These are phyloP conservation scores for Sitophilus oryzae DNA, from an alignment of 1,140 invertebrate species.

Conservation along the genomic window DNA sequence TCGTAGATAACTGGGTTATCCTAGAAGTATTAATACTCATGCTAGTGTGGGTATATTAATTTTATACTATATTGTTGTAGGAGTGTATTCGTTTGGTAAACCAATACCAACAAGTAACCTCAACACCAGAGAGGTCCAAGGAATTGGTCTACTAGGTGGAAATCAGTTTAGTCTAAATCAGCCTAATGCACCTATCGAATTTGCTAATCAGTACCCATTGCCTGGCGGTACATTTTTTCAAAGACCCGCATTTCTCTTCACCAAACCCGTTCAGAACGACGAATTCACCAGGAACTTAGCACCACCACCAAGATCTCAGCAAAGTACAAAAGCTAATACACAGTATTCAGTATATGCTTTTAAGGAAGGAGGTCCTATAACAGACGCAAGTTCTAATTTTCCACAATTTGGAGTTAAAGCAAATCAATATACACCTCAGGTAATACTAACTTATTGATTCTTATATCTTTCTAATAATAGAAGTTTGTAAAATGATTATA, in stretches of 20 bases:
- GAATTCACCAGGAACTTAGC: conserved; percentile 37
- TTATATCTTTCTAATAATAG: background rate
- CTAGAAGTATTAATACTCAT: too few species aligned
- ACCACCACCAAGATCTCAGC: conserved; percentile 30
- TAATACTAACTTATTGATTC: background rate
- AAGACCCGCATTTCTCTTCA: conserved; percentile 18
- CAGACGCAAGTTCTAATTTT: conserved; percentile 12
- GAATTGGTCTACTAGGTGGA: conserved; percentile 23
- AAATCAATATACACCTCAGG: conserved; percentile 17
- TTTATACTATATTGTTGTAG: too few species aligned
- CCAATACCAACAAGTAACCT: conserved; percentile 15
- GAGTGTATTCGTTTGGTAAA: conserved; percentile 20
- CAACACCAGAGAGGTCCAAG: conserved; percentile 28
- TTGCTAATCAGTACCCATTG: conserved; percentile 30
- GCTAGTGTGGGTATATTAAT: too few species aligned
- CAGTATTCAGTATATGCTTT: conserved; percentile 18
- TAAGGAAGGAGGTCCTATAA: conserved; percentile 12
- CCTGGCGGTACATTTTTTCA: conserved; percentile 14
- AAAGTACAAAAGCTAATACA: conserved; percentile 24
- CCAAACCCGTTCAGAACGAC: conserved; percentile 29
- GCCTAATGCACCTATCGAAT: conserved; percentile 31
- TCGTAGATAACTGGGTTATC: too few species aligned
- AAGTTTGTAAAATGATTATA: background rate
- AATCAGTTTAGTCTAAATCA: conserved; percentile 24
- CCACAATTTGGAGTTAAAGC: conserved; percentile 12